Percentiles rank a stretch among this genome's conserved stretches.
Conservation (phyloP, 2,888 invertebrate genomes). For the Hydroisotoma schaefferi region DNA sequence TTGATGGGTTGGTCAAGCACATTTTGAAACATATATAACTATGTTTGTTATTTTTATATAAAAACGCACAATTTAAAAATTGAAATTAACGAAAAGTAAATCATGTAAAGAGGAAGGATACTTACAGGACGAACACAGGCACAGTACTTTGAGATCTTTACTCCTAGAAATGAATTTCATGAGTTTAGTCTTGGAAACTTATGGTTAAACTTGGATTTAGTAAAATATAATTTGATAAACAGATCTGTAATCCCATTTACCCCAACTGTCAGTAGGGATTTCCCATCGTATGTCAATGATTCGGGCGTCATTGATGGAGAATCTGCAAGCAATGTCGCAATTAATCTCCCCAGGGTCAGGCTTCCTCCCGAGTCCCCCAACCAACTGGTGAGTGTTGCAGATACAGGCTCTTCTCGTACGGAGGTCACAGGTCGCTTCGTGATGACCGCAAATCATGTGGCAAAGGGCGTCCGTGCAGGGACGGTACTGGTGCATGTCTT, state of each 20-base stretch:
- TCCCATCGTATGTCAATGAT: constrained; percentile 29
- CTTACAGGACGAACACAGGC: constrained; percentile 30
- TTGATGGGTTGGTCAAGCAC: too few species aligned
- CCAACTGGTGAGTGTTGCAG: constrained; percentile 35
- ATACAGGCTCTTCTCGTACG: constrained; percentile 31
- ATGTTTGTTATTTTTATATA: too few species aligned
- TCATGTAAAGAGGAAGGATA: too few species aligned
- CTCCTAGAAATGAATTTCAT: too few species aligned
- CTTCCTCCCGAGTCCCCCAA: constrained; percentile 21
- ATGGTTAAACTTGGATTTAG: too few species aligned
- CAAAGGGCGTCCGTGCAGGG: constrained; percentile 36
- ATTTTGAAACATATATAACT: too few species aligned
- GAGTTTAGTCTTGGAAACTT: too few species aligned
- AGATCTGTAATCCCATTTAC: too few species aligned
- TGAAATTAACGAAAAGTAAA: too few species aligned
- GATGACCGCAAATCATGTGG: constrained; percentile 28
- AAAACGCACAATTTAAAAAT: too few species aligned
- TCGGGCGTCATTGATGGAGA: constrained; percentile 18
- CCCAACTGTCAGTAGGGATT: constrained; percentile 20
- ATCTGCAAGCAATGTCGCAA: constrained; percentile 31
- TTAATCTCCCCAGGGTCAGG: constrained; percentile 31
- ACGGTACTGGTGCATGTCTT: constrained; percentile 32
- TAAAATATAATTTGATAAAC: too few species aligned
- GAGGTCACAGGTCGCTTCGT: constrained; percentile 23
- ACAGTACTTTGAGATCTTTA: constrained; percentile 26